phyloP scores from a whole-genome alignment of 1,140 invertebrate species.

The Cylas formicarius region DNA sequence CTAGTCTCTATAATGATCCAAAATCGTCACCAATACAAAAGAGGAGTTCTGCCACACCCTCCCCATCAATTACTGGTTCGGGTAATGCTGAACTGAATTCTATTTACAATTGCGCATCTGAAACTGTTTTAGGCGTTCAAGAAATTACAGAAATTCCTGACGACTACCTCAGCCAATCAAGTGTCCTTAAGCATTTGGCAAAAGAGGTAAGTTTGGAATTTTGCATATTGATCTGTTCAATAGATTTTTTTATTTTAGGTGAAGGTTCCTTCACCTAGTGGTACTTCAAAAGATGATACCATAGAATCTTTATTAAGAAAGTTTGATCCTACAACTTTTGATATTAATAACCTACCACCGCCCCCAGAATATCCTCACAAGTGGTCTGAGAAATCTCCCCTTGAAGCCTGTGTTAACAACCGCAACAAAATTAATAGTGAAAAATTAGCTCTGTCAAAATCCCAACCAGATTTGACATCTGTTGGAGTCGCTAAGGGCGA shows the following conservation, averaged over 20 bases:
- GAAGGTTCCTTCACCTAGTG: constrained; percentile 46
- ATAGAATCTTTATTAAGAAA: constrained; percentile 20
- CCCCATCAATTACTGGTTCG: constrained; percentile 31
- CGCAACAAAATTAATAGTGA: constrained; percentile 27
- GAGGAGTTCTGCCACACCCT: constrained; percentile 34
- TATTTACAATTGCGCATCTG: neutral
- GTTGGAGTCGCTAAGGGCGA: constrained; percentile 32
- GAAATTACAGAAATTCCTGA: constrained; percentile 80
- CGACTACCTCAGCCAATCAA: constrained; percentile 74
- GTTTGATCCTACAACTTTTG: constrained; percentile 26
- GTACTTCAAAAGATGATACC: constrained; percentile 19
- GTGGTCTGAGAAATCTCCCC: constrained; percentile 35
- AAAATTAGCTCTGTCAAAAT: constrained; percentile 56
- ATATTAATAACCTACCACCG: constrained; percentile 30
- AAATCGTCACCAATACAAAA: constrained; percentile 33
- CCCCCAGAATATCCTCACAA: constrained; percentile 37
- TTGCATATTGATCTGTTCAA: constrained; percentile 3
- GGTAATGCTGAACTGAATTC: constrained; percentile 6
- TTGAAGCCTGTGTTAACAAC: constrained; percentile 28
- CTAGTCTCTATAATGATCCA: constrained; percentile 28
- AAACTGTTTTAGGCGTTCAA: constrained; percentile 44
- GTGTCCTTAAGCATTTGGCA: constrained; percentile 78
- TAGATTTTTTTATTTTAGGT: constrained; percentile 32
- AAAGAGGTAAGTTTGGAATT: constrained; percentile 52
- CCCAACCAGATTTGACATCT: constrained; percentile 63